A percentile compares a stretch with the other conserved stretches of the same genome.
These are phyloP conservation scores for Hymenopus coronatus DNA, from an alignment of 2,888 invertebrate species.

Conservation along the genomic window DNA sequence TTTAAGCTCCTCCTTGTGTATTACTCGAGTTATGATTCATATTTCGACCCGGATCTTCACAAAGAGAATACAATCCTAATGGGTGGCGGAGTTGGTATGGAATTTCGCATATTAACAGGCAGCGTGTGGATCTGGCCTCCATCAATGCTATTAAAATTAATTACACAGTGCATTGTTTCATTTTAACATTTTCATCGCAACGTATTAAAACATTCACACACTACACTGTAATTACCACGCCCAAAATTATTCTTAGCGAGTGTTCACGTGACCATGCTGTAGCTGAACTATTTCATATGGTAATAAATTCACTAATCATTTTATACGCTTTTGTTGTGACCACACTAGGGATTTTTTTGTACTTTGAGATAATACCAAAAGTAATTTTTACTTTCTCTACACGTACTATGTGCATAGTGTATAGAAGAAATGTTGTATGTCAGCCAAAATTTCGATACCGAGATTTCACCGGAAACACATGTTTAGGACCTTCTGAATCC, in stretches of 20 bases:
- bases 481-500: no score
- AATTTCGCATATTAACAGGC: neutral
- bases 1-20: no score
- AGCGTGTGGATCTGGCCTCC: neutral
- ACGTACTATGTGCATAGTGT: no score
- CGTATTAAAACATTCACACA: neutral
- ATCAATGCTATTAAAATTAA: neutral
- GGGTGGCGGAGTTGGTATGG: neutral
- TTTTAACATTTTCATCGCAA: neutral
- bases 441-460: no score
- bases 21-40: neutral
- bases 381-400: no score
- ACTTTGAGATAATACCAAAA: no score
- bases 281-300: neutral
- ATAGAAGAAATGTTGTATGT: no score
- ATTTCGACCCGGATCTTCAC: neutral
- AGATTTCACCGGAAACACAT: no score
- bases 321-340: neutral
- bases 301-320: neutral
- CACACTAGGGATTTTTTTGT: no score
- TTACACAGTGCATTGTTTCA: neutral
- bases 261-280: neutral
- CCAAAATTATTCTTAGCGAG: neutral
- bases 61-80: neutral
- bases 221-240: neutral